Evolutionary conservation across 2,888 invertebrate genomes (phyloP), one percentile per base, ranked within the genome.

Genomic region (Melanostoma mellinum): DNA sequence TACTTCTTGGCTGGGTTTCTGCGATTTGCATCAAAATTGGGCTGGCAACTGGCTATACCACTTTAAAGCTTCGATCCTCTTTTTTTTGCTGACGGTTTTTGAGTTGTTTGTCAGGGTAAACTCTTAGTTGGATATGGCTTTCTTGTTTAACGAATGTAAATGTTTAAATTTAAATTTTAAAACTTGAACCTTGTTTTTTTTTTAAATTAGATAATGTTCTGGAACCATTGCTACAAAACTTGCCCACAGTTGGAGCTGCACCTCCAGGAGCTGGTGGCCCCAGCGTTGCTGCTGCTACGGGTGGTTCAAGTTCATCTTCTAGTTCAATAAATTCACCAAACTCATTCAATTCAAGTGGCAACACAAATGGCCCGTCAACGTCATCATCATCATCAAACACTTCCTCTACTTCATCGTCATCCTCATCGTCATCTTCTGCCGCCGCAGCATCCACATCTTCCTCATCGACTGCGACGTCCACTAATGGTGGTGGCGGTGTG

Each of bases 201-300:
- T 76, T 5, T 4, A 35, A 53, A 46, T 63, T 73, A 88, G 88
- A 88, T 85, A 91, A 91, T 85, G 88, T 91, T 50, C 88, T 91
- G 93, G 97, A 96, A 90, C 94, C 96, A 87, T 95, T 94, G 90
- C 95, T 94, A 92, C 95, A 94, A 84, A 93, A 93, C 89, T 92
- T 92, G 89, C 92, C 88, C 91, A 89, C 88, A 76, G 92, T 88
- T 90, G 92, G 89, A 91, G 88, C 86, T 87, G 89, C 88, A n/a
- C 88, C 88, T 40, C 85, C 87, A 40, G 86, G 86, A 60, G 86
- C 85, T 72, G 85, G 86, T 69, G 87, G 87, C 60, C 84, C 87
- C 30, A 88, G 85, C 68, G 63, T 61, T 86, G 85, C 75, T 30
- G 81, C 86, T 20, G 77, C 85, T 0, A 79, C 86, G 4, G 80